A percentile compares a stretch with the other conserved stretches of the same genome.
These are phyloP conservation scores for Tribolium freemani DNA, from an alignment of 2,888 invertebrate genomes.

Conservation along the genomic window DNA sequence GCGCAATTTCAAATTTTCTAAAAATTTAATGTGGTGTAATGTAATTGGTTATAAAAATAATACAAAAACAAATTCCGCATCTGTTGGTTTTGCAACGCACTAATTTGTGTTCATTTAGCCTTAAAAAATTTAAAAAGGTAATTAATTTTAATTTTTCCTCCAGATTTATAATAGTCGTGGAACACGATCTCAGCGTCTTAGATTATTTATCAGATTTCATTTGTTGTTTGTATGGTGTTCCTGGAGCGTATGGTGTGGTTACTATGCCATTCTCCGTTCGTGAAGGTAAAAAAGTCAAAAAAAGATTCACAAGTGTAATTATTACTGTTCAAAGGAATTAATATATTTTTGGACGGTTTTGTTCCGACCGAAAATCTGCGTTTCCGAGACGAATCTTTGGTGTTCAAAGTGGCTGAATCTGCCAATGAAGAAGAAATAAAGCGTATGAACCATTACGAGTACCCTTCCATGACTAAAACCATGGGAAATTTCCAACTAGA, in stretches of 20 bases:
- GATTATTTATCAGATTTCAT: slow-evolving; percentile 99
- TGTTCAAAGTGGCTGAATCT: slow-evolving; percentile 98
- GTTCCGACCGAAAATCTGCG: slow-evolving; percentile 99
- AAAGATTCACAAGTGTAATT: background rate
- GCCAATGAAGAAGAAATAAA: slow-evolving; percentile 98
- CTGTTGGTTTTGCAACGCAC: too few species aligned
- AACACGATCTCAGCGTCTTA: slow-evolving; percentile 98
- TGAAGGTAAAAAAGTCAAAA: slow-evolving; percentile 79
- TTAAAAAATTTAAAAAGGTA: background rate
- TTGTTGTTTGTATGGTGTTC: slow-evolving; percentile 97
- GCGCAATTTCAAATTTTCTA: too few species aligned
- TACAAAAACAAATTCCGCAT: too few species aligned
- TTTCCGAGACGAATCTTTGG: slow-evolving; percentile 96
- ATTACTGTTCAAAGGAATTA: slow-evolving; percentile 78
- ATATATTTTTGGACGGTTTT: slow-evolving; percentile 99
- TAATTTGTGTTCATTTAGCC: too few species aligned
- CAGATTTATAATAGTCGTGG: slow-evolving; percentile 98
- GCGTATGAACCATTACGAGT: slow-evolving; percentile 96
- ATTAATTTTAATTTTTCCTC: slow-evolving; percentile 51
- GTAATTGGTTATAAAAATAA: too few species aligned
- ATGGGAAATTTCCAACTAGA: slow-evolving; percentile 84
- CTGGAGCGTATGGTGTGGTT: slow-evolving; percentile 99
- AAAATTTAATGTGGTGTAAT: too few species aligned
- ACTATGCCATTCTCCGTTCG: slow-evolving; percentile 99
- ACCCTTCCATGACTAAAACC: slow-evolving; percentile 92